These are phyloP conservation scores for Caenorhabditis afra DNA, from an alignment of 2,888 invertebrate genomes.

Conservation along the genomic window DNA sequence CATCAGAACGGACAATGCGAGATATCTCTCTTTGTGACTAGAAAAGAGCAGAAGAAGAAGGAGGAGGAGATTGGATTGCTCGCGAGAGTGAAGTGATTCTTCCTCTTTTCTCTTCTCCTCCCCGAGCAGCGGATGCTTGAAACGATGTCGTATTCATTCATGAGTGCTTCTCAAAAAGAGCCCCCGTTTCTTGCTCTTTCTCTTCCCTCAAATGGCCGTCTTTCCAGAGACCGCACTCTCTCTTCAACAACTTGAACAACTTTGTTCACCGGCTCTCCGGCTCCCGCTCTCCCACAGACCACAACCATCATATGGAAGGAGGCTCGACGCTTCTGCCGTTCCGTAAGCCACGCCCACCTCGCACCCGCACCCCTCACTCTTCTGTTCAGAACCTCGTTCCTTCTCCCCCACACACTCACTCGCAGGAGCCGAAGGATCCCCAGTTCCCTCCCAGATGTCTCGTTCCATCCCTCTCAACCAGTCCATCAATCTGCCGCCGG, in stretches of 20 bases:
- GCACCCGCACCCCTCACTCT: neutral
- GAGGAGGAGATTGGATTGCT: slow-evolving; percentile 6
- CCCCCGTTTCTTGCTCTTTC: slow-evolving; percentile 5
- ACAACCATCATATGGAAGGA: slow-evolving; percentile 53
- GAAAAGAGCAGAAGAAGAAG: neutral
- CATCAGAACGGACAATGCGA: neutral
- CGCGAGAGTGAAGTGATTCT: slow-evolving; percentile 5
- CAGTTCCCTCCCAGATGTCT: slow-evolving; percentile 51
- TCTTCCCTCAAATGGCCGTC: slow-evolving; percentile 6
- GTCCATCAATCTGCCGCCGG: slow-evolving; percentile 64
- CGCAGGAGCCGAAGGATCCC: slow-evolving; percentile 68
- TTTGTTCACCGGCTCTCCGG: slow-evolving; percentile 76
- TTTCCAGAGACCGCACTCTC: slow-evolving; percentile 77
- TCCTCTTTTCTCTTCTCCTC: neutral
- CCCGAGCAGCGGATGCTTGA: slow-evolving; percentile 25
- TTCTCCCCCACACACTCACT: slow-evolving; percentile 77
- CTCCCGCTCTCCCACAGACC: slow-evolving; percentile 58
- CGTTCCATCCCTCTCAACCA: slow-evolving; percentile 69
- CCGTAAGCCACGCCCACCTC: slow-evolving; percentile 48
- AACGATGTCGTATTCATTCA: slow-evolving; percentile 40
- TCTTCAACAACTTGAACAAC: slow-evolving; percentile 80
- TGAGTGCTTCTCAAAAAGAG: slow-evolving; percentile 38
- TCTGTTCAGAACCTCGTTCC: slow-evolving; percentile 59
- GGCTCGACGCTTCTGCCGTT: slow-evolving; percentile 62
- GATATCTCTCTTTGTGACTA: slow-evolving; percentile 1